Evolutionary conservation across 2,888 invertebrate genomes (phyloP), one percentile per base, ranked within the genome.

Genomic region (Microplitis manilae): DNA sequence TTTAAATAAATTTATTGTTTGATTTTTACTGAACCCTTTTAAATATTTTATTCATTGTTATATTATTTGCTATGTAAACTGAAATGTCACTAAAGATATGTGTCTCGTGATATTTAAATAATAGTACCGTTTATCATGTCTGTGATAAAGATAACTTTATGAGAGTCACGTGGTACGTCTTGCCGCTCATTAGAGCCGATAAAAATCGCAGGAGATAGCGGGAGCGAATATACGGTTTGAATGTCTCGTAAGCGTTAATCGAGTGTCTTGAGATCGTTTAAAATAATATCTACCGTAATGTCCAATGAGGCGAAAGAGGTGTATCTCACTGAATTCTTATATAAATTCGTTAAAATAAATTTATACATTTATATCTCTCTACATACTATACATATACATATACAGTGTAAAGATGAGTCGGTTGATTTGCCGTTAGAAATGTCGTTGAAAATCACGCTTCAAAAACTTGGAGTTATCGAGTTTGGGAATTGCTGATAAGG

Each of bases 381-480:
- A 20, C 20, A 20, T 20, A 1, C 20, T 20, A 20, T 20, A 20
- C 20, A 20, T 20, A 20, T 20, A 20, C 20, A 20, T 20, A 20
- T 30, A 65, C 2, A 38, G 30, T 13, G 38, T 38, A 65, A 38
- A 65, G 30, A 13, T 38, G 13, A 13, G 30, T 13, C 6, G 13
- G 65, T 65, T 65, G 65, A 65, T 65, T 65, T 30, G 65, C 30
- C 65, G 65, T 65, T 30, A 30, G 20, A 65, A 20, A 65, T 38
- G 65, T 65, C 65, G 65, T 65, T 65, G 9, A 38, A 65, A 65
- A 65, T 65, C 65, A 65, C 65, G 30, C 30, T 65, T 65, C 38
- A 20, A 38, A 65, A 65, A 6, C 20, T 65, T 65, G 20, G 13
- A 65, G 30, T 65, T 65, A 65, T 65, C 13, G 30, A 65, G 65